phyloP scores from a whole-genome alignment of 2,797 vertebrate genomes.

The Dryobates pubescens region DNA sequence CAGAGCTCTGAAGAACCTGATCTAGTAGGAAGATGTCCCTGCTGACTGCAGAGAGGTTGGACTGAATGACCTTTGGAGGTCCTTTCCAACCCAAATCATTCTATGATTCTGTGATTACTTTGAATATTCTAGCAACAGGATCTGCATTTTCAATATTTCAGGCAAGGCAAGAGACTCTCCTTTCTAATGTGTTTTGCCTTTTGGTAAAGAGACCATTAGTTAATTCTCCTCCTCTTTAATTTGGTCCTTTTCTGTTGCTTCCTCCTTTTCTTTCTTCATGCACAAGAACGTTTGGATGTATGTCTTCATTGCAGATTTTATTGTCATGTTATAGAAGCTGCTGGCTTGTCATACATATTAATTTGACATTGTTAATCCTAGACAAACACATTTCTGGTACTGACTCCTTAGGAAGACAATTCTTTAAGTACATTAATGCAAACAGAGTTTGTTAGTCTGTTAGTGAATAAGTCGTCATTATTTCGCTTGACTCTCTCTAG shows the following conservation, averaged over 20 bases:
- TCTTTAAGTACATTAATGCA: neutral
- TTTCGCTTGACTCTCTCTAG: neutral
- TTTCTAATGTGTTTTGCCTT: neutral
- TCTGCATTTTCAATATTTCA: neutral
- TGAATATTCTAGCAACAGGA: neutral
- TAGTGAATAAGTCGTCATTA: neutral
- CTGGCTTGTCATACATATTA: neutral
- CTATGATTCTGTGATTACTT: neutral
- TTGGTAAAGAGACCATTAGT: neutral
- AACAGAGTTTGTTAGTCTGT: neutral
- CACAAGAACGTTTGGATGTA: neutral
- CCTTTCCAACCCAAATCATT: too few relatives aligned
- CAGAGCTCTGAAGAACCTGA: too few relatives aligned
- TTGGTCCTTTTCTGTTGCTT: neutral
- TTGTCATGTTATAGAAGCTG: neutral
- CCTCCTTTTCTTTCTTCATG: neutral
- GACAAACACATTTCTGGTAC: neutral
- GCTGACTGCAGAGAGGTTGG: too few relatives aligned
- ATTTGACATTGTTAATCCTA: constrained; percentile 10
- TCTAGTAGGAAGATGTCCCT: too few relatives aligned
- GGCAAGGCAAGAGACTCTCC: neutral
- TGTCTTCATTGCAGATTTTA: neutral
- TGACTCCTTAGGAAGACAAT: neutral
- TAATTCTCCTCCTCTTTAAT: neutral
- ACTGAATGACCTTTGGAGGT: too few relatives aligned